A percentile compares a stretch with the other conserved stretches of the same genome.
Evolutionary conservation across 2,797 vertebrate genomes (phyloP).

Genomic region (Ispidina picta): DNA sequence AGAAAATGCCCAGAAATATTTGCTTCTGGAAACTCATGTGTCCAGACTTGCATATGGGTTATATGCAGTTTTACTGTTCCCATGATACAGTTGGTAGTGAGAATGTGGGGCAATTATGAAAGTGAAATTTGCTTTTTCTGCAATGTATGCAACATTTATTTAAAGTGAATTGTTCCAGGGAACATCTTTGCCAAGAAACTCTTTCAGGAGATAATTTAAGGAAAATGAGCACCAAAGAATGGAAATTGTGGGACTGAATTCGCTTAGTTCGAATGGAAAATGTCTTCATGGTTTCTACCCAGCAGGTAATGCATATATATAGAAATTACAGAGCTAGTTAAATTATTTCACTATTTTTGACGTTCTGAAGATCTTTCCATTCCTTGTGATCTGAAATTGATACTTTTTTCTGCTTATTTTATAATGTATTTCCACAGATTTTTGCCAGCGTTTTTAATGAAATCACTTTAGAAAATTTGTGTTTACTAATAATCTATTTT

Average conservation of each 20-base stretch:
- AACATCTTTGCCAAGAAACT: conserved; percentile 54
- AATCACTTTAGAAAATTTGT: conserved; percentile 20
- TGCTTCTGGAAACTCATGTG: not conserved
- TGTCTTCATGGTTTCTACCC: conserved; percentile 62
- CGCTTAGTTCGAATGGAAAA: conserved; percentile 60
- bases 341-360: conserved; percentile 67
- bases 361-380: conserved; percentile 63
- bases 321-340: conserved; percentile 67
- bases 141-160: conserved; percentile 50
- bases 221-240: conserved; percentile 61
- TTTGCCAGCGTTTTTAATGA: conserved; percentile 53
- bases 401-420: conserved; percentile 58
- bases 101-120: conserved; percentile 18
- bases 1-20: conserved; percentile 12
- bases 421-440: conserved; percentile 10
- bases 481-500: conserved; percentile 48
- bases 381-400: conserved; percentile 58
- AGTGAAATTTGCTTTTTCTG: conserved; percentile 58
- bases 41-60: not conserved
- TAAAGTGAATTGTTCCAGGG: conserved; percentile 61
- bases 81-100: not conserved
- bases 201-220: conserved; percentile 66
- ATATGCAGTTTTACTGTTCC: not conserved
- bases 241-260: conserved; percentile 68
- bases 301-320: conserved; percentile 65